phyloP scores from a whole-genome alignment of 2,797 vertebrate species.

The Loriculus beryllinus region DNA sequence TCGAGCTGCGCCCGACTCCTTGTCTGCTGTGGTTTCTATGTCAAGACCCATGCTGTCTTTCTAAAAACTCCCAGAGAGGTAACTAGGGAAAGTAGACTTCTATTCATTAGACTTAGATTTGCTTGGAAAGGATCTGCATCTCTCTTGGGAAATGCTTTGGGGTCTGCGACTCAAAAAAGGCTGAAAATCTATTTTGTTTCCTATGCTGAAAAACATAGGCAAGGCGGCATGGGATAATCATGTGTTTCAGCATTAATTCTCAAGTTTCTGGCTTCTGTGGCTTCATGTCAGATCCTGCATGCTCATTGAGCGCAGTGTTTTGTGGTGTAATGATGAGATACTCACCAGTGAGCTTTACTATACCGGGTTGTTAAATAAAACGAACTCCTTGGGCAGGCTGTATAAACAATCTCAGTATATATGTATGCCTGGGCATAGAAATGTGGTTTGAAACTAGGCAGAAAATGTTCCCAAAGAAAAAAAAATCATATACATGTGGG shows the following conservation, averaged over 20 bases:
- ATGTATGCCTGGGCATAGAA: conserved; percentile 51
- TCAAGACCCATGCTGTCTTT: background rate
- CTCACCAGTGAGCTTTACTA: conserved; percentile 20
- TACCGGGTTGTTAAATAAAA: conserved; percentile 44
- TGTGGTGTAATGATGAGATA: conserved; percentile 45
- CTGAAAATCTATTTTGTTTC: conserved; percentile 24
- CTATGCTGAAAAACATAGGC: background rate
- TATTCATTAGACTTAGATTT: background rate
- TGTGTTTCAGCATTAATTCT: conserved; percentile 32
- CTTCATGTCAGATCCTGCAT: conserved; percentile 44
- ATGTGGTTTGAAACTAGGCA: conserved; percentile 45
- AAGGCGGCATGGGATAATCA: conserved; percentile 11
- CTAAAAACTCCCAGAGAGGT: background rate
- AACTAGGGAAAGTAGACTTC: background rate
- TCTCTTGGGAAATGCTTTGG: conserved; percentile 29
- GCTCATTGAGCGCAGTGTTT: background rate
- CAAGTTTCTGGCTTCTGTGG: conserved; percentile 51
- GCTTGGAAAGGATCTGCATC: background rate
- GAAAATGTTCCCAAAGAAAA: conserved; percentile 63
- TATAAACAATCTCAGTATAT: conserved; percentile 50
- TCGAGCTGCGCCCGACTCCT: background rate
- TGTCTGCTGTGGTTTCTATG: background rate
- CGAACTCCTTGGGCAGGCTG: conserved; percentile 20
- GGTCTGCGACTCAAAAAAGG: background rate
- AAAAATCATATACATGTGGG: conserved; percentile 33